A percentile compares a stretch with the other conserved stretches of the same genome.
Conservation (phyloP, 2,888 invertebrate species). For the Nephrotoma appendiculata region DNA sequence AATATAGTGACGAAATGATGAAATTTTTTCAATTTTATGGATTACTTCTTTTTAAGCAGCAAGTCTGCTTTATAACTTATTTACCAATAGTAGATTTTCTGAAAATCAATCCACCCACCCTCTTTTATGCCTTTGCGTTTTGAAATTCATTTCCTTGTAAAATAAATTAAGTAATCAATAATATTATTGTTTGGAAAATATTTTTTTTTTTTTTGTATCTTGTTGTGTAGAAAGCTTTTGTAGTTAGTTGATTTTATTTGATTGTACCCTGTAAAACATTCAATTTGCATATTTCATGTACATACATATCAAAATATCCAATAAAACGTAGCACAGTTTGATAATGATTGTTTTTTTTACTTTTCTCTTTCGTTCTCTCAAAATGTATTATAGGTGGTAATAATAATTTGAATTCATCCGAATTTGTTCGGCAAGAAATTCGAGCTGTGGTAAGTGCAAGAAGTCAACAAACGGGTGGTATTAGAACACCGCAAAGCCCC, state of each 20-base stretch:
- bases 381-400: slow-evolving; percentile 35
- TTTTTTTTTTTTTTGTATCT: background rate
- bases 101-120: background rate
- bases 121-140: background rate
- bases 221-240: slow-evolving; percentile 3
- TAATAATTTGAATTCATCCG: slow-evolving; percentile 52
- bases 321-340: slow-evolving; percentile 3
- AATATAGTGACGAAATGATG: too few relatives aligned
- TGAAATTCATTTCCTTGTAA: background rate
- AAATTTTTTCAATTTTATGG: too few relatives aligned
- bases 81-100: background rate
- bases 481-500: slow-evolving; percentile 30
- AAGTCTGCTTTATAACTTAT: background rate
- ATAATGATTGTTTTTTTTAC: slow-evolving; percentile 2
- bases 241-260: slow-evolving; percentile 10
- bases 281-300: background rate
- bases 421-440: slow-evolving; percentile 83
- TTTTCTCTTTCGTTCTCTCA: slow-evolving; percentile 19
- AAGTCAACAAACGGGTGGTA: slow-evolving; percentile 36
- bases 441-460: slow-evolving; percentile 78
- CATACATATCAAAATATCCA: slow-evolving; percentile 11
- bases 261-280: slow-evolving; percentile 14
- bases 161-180: background rate
- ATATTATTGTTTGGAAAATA: background rate
- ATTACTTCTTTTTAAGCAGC: too few relatives aligned